phyloP scores from a whole-genome alignment of 2,888 invertebrate genomes.

The Oeneis ivallda region DNA sequence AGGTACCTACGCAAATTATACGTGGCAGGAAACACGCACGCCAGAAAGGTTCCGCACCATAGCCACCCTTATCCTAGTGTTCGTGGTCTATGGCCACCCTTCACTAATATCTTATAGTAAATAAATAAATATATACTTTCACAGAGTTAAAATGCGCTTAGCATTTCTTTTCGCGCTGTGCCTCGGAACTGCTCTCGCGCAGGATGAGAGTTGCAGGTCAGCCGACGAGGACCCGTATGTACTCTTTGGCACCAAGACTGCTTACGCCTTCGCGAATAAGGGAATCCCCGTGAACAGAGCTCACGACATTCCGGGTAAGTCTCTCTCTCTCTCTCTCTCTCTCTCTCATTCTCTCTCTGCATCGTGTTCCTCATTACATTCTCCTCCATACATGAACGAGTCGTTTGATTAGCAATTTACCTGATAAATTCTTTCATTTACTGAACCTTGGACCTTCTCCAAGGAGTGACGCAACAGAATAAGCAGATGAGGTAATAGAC shows the following conservation, averaged over 20 bases:
- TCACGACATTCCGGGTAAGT: slow-evolving; percentile 85
- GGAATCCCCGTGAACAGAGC: slow-evolving; percentile 80
- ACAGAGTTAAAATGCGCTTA: slow-evolving; percentile 47
- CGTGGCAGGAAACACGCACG: no score
- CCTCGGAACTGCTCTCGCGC: slow-evolving; percentile 51
- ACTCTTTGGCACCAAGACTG: slow-evolving; percentile 87
- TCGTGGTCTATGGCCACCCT: no score
- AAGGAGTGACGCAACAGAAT: slow-evolving; percentile 34
- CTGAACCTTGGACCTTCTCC: slow-evolving; percentile 36
- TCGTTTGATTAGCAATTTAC: no score
- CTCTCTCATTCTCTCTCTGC: neutral
- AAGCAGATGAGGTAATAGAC: slow-evolving; percentile 23
- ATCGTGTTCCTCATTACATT: neutral
- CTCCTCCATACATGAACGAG: no score
- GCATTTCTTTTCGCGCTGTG: slow-evolving; percentile 46
- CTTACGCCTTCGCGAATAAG: slow-evolving; percentile 85
- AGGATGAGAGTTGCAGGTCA: slow-evolving; percentile 82
- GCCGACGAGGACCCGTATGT: slow-evolving; percentile 84
- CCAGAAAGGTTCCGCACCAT: no score
- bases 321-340: neutral
- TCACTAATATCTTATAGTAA: no score
- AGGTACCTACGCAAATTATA: no score
- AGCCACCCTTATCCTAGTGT: no score
- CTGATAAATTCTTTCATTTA: slow-evolving; percentile 13
- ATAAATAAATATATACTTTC: neutral